Conservation (phyloP, 2,888 invertebrate species). For the Athalia circularis region DNA sequence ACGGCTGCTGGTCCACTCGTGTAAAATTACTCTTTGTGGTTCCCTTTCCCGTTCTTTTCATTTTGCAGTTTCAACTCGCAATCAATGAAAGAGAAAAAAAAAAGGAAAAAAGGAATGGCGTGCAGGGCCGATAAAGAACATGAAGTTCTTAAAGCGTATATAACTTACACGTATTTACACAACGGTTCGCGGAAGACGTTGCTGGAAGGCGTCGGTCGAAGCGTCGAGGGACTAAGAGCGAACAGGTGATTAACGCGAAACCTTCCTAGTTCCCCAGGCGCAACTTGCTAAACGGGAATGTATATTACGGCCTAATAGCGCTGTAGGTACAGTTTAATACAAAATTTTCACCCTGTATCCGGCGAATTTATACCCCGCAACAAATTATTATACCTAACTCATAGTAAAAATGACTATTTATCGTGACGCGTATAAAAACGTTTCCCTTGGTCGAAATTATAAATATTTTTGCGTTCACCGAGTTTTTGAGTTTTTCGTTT, state of each 20-base stretch:
- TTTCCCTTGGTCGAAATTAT: too few species aligned
- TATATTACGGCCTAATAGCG: slow-evolving; percentile 23
- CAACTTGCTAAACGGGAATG: slow-evolving; percentile 30
- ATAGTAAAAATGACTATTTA: too few species aligned
- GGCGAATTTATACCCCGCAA: not conserved
- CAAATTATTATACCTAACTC: too few species aligned
- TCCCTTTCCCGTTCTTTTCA: too few species aligned
- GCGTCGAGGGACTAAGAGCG: not conserved
- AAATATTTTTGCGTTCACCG: too few species aligned
- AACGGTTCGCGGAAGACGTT: slow-evolving; percentile 4
- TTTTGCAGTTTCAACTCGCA: too few species aligned
- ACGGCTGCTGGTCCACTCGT: too few species aligned
- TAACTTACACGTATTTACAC: not conserved
- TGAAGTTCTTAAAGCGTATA: not conserved
- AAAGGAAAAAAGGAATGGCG: not conserved
- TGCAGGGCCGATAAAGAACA: not conserved
- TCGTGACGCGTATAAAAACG: too few species aligned
- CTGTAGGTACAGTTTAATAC: slow-evolving; percentile 5
- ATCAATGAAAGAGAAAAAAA: not conserved
- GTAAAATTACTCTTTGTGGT: too few species aligned
- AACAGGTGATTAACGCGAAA: slow-evolving; percentile 13
- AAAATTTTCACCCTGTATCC: not conserved
- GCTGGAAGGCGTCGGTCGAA: slow-evolving; percentile 5
- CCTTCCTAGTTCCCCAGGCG: slow-evolving; percentile 9
- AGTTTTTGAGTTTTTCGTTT: too few species aligned